Evolutionary conservation across 2,888 invertebrate species (phyloP).

Genomic region (Tetrapedia diversipes): DNA sequence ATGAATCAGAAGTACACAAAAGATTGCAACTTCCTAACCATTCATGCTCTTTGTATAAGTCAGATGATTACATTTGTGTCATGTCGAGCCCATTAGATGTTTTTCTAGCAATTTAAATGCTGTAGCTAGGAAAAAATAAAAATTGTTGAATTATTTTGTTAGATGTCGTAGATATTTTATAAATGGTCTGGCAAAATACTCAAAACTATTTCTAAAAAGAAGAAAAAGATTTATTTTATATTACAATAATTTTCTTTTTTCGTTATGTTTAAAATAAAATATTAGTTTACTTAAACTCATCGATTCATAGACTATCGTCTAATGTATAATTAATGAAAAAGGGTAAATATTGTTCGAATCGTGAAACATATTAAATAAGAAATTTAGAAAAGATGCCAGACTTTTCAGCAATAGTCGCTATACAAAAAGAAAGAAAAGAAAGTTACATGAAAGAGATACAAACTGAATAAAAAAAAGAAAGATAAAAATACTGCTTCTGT

Average conservation of each 20-base stretch:
- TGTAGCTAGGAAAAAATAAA: slow-evolving; percentile 53
- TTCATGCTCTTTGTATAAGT: slow-evolving; percentile 55
- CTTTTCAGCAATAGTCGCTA: slow-evolving; percentile 53
- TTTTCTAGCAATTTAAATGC: slow-evolving; percentile 67
- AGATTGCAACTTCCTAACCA: slow-evolving; percentile 58
- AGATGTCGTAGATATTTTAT: slow-evolving; percentile 53
- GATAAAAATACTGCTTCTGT: slow-evolving; percentile 75
- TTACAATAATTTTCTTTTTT: slow-evolving; percentile 16
- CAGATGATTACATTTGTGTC: slow-evolving; percentile 62
- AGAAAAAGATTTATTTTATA: slow-evolving; percentile 33
- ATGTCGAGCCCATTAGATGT: slow-evolving; percentile 45
- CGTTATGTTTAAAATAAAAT: neutral
- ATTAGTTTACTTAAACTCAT: neutral
- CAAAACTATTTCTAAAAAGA: slow-evolving; percentile 3
- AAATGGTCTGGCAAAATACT: slow-evolving; percentile 33
- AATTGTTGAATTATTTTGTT: slow-evolving; percentile 59
- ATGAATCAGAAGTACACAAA: slow-evolving; percentile 27
- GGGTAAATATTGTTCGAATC: slow-evolving; percentile 27
- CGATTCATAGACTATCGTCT: slow-evolving; percentile 20
- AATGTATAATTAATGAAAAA: slow-evolving; percentile 11
- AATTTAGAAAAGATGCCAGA: slow-evolving; percentile 9
- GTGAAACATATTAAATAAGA: slow-evolving; percentile 38
- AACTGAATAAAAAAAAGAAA: slow-evolving; percentile 28
- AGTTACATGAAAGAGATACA: slow-evolving; percentile 36
- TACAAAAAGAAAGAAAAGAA: slow-evolving; percentile 13